phyloP scores from a whole-genome alignment of 2,888 invertebrate genomes.

The Melikaiella ostensackeni region DNA sequence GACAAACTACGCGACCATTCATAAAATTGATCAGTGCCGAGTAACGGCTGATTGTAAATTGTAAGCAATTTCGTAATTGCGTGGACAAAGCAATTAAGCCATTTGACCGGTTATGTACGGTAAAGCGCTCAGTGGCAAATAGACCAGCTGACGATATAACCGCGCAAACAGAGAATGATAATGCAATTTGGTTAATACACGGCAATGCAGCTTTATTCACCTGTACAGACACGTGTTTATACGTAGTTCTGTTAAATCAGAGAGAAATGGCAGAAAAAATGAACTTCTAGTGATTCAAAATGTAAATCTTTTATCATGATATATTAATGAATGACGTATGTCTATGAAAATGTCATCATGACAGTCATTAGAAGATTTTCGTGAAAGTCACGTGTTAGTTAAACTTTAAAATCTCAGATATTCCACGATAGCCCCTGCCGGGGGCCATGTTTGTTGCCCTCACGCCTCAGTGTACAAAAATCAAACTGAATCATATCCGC shows the following conservation, averaged over 20 bases:
- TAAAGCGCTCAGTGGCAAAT: constrained; percentile 58
- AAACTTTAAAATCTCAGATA: no score
- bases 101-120: constrained; percentile 68
- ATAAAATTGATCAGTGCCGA: constrained; percentile 64
- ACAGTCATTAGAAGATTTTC: no score
- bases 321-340: no score
- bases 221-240: constrained; percentile 44
- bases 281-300: no score
- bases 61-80: constrained; percentile 75
- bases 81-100: constrained; percentile 73
- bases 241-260: constrained; percentile 18
- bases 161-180: constrained; percentile 67
- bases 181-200: constrained; percentile 70
- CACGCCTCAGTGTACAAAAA: no score
- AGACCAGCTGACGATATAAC: constrained; percentile 64
- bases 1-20: constrained; percentile 61
- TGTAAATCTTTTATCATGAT: no score
- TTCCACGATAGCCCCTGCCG: no score
- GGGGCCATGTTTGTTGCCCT: no score
- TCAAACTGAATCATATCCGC: no score
- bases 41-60: constrained; percentile 69
- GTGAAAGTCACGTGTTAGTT: no score
- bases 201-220: constrained; percentile 48
- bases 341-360: no score
- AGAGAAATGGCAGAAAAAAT: constrained; percentile 2